These are phyloP conservation scores for Coregonus clupeaformis DNA, from an alignment of 2,113 vertebrate species.

Conservation along the genomic window DNA sequence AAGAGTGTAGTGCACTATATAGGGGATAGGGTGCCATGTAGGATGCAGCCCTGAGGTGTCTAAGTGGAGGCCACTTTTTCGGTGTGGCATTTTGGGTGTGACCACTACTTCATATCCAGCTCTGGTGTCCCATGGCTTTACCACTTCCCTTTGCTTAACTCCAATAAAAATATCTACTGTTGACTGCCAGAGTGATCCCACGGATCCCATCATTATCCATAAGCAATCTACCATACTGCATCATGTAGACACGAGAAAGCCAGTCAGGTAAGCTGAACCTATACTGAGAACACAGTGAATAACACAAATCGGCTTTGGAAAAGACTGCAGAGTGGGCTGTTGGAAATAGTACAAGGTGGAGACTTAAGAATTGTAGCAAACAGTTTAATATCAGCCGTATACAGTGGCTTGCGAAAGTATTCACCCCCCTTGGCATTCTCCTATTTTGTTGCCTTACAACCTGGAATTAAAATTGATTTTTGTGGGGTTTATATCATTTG, in stretches of 20 bases:
- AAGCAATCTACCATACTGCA: background rate
- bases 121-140: too few relatives aligned
- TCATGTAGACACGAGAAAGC: background rate
- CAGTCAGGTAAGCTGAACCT: background rate
- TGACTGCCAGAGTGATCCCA: background rate
- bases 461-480: too few relatives aligned
- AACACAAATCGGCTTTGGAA: background rate
- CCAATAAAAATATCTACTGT: too few relatives aligned
- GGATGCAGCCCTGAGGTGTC: background rate
- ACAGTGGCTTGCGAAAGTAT: too few relatives aligned
- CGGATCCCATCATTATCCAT: background rate
- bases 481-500: too few relatives aligned
- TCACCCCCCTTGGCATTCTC: too few relatives aligned
- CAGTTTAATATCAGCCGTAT: background rate
- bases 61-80: too few relatives aligned
- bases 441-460: too few relatives aligned
- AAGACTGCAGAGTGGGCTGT: background rate
- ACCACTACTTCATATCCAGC: too few relatives aligned
- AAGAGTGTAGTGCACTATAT: too few relatives aligned
- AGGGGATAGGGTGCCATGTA: background rate
- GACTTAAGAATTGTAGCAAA: background rate
- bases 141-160: too few relatives aligned
- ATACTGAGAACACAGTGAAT: background rate
- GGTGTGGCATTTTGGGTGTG: too few relatives aligned
- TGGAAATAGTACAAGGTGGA: constrained; percentile 1